These are phyloP conservation scores for Xenopus laevis DNA, from an alignment of 2,113 vertebrate species.

Conservation along the genomic window DNA sequence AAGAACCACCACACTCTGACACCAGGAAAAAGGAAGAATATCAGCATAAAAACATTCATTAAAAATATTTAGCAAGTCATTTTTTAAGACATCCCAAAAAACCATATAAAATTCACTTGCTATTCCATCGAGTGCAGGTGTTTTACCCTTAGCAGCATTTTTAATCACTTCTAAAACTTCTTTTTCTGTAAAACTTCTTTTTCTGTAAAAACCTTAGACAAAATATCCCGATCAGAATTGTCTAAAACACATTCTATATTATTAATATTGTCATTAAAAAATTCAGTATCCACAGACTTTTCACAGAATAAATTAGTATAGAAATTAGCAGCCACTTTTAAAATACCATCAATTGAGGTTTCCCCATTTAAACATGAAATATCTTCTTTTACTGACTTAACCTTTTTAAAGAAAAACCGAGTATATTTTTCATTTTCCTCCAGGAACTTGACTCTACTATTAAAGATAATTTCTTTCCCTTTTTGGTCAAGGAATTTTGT, in stretches of 20 bases:
- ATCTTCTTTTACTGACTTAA: no score
- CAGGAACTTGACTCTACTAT: neutral
- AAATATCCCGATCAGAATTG: no score
- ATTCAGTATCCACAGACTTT: no score
- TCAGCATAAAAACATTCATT: neutral
- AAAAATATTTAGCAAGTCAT: neutral
- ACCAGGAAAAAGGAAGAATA: neutral
- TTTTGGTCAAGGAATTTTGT: neutral
- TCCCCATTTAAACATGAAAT: no score
- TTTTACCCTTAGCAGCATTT: neutral
- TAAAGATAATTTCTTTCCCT: neutral
- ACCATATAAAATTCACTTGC: neutral
- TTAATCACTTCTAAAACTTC: no score
- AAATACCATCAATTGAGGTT: no score
- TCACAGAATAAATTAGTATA: no score
- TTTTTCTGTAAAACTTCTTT: no score
- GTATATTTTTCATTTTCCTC: slow-evolving; percentile 1
- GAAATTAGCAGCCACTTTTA: no score
- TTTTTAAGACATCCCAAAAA: neutral
- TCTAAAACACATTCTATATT: no score
- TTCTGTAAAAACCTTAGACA: no score
- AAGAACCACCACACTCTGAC: neutral
- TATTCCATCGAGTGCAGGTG: neutral
- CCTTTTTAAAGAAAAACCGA: neutral
- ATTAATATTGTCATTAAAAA: no score